Evolutionary conservation across 2,113 vertebrate species (phyloP).

Genomic region (Tupaia tana): DNA sequence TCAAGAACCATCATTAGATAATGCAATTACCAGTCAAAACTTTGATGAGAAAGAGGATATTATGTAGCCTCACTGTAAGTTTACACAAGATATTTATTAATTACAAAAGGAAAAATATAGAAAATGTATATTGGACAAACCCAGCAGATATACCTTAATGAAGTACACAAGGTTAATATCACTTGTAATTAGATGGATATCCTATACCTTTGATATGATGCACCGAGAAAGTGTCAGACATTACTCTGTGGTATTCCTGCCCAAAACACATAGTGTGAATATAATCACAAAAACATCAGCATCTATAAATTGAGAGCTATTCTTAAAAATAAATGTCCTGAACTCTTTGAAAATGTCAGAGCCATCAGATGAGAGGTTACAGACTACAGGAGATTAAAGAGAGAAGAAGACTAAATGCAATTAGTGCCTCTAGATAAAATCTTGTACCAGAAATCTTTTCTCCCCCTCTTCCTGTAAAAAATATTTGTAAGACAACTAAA

Average conservation of each 20-base stretch:
- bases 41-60: background rate
- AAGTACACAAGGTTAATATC: background rate
- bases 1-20: background rate
- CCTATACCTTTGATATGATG: background rate
- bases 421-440: background rate
- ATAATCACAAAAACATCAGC: background rate
- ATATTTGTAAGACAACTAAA: background rate
- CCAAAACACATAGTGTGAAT: background rate
- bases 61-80: background rate
- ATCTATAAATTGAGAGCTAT: background rate
- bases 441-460: background rate
- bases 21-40: background rate
- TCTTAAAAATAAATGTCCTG: slow-evolving; percentile 2
- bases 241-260: background rate
- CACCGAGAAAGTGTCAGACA: background rate
- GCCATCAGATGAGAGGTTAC: background rate
- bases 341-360: slow-evolving; percentile 15
- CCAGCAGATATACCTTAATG: background rate
- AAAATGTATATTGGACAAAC: background rate
- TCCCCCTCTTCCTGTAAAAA: background rate
- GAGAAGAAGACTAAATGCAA: background rate
- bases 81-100: background rate
- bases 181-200: too few relatives aligned
- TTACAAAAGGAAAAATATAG: background rate
- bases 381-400: background rate